Percentiles rank a stretch among this genome's conserved stretches.
These are phyloP conservation scores for Sussaba pulchella DNA, from an alignment of 2,888 invertebrate species.

Conservation along the genomic window DNA sequence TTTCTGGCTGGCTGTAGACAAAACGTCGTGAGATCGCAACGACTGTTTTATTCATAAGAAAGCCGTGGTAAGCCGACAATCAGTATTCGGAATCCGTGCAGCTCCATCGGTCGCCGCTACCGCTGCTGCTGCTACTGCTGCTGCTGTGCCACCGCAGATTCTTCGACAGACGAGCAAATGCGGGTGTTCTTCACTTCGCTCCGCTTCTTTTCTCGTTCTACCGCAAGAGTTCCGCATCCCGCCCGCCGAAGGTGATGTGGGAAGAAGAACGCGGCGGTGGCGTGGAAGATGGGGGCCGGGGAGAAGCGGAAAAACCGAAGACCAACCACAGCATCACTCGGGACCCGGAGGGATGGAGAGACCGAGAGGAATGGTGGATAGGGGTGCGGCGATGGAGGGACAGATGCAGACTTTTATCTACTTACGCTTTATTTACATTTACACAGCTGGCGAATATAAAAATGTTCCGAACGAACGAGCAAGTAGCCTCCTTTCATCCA, in stretches of 20 bases:
- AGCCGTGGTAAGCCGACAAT: slow-evolving; percentile 74
- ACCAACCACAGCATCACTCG: slow-evolving; percentile 41
- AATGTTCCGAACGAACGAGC: slow-evolving; percentile 61
- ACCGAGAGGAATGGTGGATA: too few species aligned
- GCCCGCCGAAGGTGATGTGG: slow-evolving; percentile 38
- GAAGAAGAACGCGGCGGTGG: slow-evolving; percentile 33
- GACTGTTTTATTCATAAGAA: slow-evolving; percentile 76
- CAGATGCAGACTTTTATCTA: slow-evolving; percentile 66
- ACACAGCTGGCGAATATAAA: slow-evolving; percentile 71
- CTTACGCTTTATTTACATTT: slow-evolving; percentile 73
- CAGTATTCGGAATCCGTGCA: slow-evolving; percentile 74
- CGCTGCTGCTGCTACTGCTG: slow-evolving; percentile 15
- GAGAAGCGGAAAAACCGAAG: slow-evolving; percentile 35
- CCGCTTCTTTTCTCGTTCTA: not conserved
- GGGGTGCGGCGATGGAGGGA: not conserved
- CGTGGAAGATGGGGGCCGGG: too few species aligned
- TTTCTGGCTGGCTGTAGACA: slow-evolving; percentile 59
- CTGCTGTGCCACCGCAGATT: too few species aligned
- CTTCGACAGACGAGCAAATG: slow-evolving; percentile 51
- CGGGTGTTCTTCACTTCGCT: slow-evolving; percentile 41
- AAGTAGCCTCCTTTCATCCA: slow-evolving; percentile 57
- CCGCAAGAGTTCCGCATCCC: slow-evolving; percentile 15
- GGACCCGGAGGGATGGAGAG: slow-evolving; percentile 25
- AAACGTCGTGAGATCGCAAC: slow-evolving; percentile 62
- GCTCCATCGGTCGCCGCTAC: slow-evolving; percentile 60